Base-by-base conservation (phyloP, 2,797 vertebrate species). In the Aselliscus stoliczkanus region DNA sequence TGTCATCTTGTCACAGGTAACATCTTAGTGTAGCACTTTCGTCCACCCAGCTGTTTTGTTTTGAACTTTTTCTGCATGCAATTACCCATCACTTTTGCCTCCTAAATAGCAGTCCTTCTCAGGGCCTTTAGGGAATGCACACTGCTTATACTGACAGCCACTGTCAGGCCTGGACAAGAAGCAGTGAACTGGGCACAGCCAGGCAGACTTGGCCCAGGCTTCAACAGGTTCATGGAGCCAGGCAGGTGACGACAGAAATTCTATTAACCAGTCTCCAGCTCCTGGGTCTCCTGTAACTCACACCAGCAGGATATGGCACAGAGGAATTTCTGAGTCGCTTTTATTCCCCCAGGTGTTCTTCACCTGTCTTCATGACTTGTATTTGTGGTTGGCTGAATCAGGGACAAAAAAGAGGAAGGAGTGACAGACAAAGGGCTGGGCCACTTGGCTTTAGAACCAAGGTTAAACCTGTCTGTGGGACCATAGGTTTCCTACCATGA, bases 321-420 rank as follows among this genome's bases (percentile, higher is more conserved):
- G 80, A 95, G 60, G 80, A 64, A 65, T 97, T 97, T 96, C 62
- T 96, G 69, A 37, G 86, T 50, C 93, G 88, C 75, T 97, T 97
- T 97, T 83, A 67, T 96, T 97, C 56, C 79, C 70, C 62, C 0
- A 0, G 67, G 65, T 95, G 90, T 95, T 93, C 88, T 23, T 76
- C 72, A 72, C 29, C 47, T n/a, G 0, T 50, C 58, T 81, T 88
- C 90, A 94, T 83, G 77, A 82, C 90, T 86, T 54, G 93, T 21
- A n/a, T 97, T 98, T 96, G 96, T 94, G 80, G 92, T 94, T 97
- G 94, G 86, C 88, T 96, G 81, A 31, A 79, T 97, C 95, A 91
- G 83, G 93, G 83, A 96, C 96, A 90, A 50, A 58, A 34, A 75
- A 95, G 17, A 81, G 58, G 58, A 73, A 25, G 44, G 29, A 42